phyloP scores from a whole-genome alignment of 2,888 invertebrate genomes.

The Cataglyphis livida region DNA sequence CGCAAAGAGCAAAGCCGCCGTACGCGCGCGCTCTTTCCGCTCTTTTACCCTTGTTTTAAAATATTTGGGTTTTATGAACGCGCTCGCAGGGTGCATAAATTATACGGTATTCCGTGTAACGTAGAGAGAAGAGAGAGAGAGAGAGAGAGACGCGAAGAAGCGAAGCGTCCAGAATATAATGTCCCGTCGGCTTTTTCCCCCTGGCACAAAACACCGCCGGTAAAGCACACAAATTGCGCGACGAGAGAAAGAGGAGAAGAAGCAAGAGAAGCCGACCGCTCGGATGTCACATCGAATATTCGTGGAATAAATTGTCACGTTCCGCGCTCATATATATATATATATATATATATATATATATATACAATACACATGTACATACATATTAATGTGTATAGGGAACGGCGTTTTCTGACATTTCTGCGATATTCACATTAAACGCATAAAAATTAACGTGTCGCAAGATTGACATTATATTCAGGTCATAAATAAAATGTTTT shows the following conservation, averaged over 20 bases:
- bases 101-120: slow-evolving; percentile 70
- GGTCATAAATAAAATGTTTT: neutral
- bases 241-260: slow-evolving; percentile 30
- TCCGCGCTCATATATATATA: neutral
- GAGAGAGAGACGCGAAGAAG: slow-evolving; percentile 53
- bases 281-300: slow-evolving; percentile 70
- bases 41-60: slow-evolving; percentile 80
- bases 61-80: slow-evolving; percentile 81
- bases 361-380: no score
- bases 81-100: slow-evolving; percentile 82
- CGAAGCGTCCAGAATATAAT: slow-evolving; percentile 69
- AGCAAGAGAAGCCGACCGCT: slow-evolving; percentile 40
- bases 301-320: slow-evolving; percentile 59
- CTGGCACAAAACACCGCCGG: slow-evolving; percentile 63
- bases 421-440: slow-evolving; percentile 16
- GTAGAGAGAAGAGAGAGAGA: slow-evolving; percentile 12
- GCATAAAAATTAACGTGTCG: neutral
- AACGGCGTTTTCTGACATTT: slow-evolving; percentile 28
- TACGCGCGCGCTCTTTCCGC: slow-evolving; percentile 62
- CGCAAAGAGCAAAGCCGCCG: slow-evolving; percentile 28
- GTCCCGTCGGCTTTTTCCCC: slow-evolving; percentile 68
- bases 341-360: no score
- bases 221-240: slow-evolving; percentile 73
- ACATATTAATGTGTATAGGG: neutral
- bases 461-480: slow-evolving; percentile 10